phyloP scores from a whole-genome alignment of 1,140 invertebrate species.

The Elysia chlorotica region DNA sequence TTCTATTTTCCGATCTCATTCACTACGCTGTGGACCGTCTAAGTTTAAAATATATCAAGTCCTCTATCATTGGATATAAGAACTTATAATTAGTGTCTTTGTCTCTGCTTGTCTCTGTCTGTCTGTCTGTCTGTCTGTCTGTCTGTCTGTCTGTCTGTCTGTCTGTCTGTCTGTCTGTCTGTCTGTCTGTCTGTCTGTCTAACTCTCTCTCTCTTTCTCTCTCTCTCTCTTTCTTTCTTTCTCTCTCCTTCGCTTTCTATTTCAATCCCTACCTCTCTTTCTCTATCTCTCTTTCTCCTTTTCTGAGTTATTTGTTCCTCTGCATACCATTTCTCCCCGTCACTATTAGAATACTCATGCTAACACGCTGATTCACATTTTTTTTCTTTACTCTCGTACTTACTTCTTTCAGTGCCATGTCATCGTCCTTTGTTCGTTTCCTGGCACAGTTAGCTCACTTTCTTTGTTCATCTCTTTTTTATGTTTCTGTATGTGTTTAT shows the following conservation, averaged over 20 bases:
- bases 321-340: not conserved
- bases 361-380: not conserved
- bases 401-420: not conserved
- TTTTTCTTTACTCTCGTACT: not conserved
- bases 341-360: not conserved
- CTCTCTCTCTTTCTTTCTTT: not conserved
- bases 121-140: not conserved
- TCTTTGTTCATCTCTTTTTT: not conserved
- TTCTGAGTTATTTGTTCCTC: not conserved
- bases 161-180: not conserved
- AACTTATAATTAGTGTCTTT: no score
- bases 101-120: not conserved
- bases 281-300: constrained; percentile 1
- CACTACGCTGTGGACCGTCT: no score
- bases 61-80: no score
- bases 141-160: not conserved
- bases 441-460: not conserved
- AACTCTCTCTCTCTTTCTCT: not conserved
- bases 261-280: constrained; percentile 6
- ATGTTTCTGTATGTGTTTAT: not conserved
- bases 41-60: no score
- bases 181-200: not conserved
- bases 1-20: no score
- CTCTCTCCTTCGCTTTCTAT: not conserved
- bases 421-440: not conserved